Conservation (phyloP, 2,113 vertebrate genomes). For the Nibea coibor region DNA sequence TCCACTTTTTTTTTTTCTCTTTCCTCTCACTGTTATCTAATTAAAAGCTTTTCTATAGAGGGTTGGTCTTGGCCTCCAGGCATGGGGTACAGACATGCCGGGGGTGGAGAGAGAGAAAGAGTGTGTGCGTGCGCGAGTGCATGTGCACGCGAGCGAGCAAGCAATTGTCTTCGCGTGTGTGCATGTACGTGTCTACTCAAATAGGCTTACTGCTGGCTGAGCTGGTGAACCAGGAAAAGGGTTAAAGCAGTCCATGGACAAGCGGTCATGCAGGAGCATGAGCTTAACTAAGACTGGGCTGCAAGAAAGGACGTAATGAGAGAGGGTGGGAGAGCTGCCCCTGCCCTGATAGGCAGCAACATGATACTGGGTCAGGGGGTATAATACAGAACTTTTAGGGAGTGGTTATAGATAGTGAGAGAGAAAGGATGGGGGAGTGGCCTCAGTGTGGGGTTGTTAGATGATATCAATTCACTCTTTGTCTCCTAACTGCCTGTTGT, state of each 20-base stretch:
- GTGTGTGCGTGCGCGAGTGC: neutral
- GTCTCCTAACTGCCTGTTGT: slow-evolving; percentile 54
- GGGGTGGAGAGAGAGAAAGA: slow-evolving; percentile 18
- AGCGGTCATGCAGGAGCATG: slow-evolving; percentile 39
- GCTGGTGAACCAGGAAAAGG: slow-evolving; percentile 57
- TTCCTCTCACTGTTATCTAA: slow-evolving; percentile 69
- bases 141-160: neutral
- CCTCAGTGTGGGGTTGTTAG: slow-evolving; percentile 40
- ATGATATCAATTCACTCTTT: slow-evolving; percentile 73
- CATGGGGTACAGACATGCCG: slow-evolving; percentile 29
- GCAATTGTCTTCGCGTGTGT: slow-evolving; percentile 15
- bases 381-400: slow-evolving; percentile 65
- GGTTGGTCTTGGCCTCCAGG: slow-evolving; percentile 57
- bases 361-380: slow-evolving; percentile 67
- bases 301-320: slow-evolving; percentile 54
- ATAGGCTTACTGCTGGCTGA: slow-evolving; percentile 56
- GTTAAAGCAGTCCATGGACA: slow-evolving; percentile 48
- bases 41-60: slow-evolving; percentile 66
- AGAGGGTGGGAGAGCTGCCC: slow-evolving; percentile 41
- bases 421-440: slow-evolving; percentile 34
- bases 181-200: slow-evolving; percentile 45
- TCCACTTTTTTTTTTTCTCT: slow-evolving; percentile 42
- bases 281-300: slow-evolving; percentile 46
- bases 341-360: slow-evolving; percentile 64
- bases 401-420: slow-evolving; percentile 51